A percentile compares a stretch with the other conserved stretches of the same genome.
Evolutionary conservation across 2,888 invertebrate species (phyloP).

Genomic region (Octonoba sinensis): DNA sequence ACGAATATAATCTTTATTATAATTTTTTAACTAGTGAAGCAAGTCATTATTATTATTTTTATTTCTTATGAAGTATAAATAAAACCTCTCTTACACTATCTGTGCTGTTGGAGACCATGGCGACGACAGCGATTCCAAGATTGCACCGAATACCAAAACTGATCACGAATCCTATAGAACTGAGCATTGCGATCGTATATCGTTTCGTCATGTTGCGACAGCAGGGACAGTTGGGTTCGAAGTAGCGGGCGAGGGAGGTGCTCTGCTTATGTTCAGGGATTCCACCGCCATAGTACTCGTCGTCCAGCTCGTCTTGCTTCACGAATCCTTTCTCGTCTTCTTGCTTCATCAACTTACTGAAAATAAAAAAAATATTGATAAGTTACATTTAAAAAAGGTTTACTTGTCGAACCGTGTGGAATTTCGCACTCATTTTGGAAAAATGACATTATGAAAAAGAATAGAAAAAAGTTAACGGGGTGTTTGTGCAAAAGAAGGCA

Average conservation of each 20-base stretch:
- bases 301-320: conserved; percentile 50
- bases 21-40: no score
- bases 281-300: conserved; percentile 16
- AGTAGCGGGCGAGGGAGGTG: conserved; percentile 24
- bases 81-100: conserved; percentile 25
- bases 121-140: conserved; percentile 96
- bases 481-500: no score
- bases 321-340: conserved; percentile 62
- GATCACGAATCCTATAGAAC: conserved; percentile 82
- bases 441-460: no score
- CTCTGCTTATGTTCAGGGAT: conserved; percentile 28
- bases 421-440: no score
- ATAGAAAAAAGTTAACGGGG: no score
- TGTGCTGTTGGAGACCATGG: conserved; percentile 74
- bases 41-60: no score
- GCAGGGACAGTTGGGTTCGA: conserved; percentile 67
- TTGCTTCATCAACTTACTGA: conserved; percentile 55
- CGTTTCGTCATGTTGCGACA: conserved; percentile 79
- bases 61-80: no score
- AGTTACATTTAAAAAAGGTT: no score
- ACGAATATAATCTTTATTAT: no score
- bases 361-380: conserved; percentile 1
- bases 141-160: conserved; percentile 99
- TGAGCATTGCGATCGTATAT: conserved; percentile 76
- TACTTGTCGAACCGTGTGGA: no score